Conservation (phyloP, 1,140 invertebrate species). For the Lepeophtheirus salmonis region DNA sequence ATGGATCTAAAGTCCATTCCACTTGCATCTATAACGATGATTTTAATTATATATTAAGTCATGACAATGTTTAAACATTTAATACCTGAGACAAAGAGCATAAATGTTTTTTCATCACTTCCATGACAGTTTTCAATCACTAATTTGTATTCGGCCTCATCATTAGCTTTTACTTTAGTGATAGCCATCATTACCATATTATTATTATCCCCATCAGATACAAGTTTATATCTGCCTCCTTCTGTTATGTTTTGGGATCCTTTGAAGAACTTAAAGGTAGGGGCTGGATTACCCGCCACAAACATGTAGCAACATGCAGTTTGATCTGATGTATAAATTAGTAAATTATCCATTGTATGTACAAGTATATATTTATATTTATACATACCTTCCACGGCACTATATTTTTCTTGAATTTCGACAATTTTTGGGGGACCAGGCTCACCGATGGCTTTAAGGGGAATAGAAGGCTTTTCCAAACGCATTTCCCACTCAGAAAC, state of each 20-base stretch:
- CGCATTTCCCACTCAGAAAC: slow-evolving; percentile 64
- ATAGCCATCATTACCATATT: slow-evolving; percentile 69
- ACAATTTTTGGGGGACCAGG: slow-evolving; percentile 64
- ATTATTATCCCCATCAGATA: slow-evolving; percentile 71
- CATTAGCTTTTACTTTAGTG: slow-evolving; percentile 81
- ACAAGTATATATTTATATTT: background rate
- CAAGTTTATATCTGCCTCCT: slow-evolving; percentile 73
- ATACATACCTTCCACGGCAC: slow-evolving; percentile 61
- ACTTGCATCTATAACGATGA: slow-evolving; percentile 48
- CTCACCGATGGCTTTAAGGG: slow-evolving; percentile 50
- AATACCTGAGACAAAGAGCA: slow-evolving; percentile 83
- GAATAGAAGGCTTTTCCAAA: slow-evolving; percentile 75
- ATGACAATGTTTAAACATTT: background rate
- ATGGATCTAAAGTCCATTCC: slow-evolving; percentile 96
- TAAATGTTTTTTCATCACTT: slow-evolving; percentile 80
- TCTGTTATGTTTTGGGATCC: slow-evolving; percentile 52
- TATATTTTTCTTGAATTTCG: slow-evolving; percentile 71
- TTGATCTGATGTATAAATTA: slow-evolving; percentile 41
- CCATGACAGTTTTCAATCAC: slow-evolving; percentile 80
- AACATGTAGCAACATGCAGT: slow-evolving; percentile 67
- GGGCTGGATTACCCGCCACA: slow-evolving; percentile 75
- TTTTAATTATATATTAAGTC: background rate
- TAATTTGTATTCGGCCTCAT: slow-evolving; percentile 91
- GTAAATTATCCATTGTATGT: background rate
- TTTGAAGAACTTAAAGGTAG: slow-evolving; percentile 91